Conservation (phyloP, 1,140 invertebrate genomes). For the Microvelia longipes region DNA sequence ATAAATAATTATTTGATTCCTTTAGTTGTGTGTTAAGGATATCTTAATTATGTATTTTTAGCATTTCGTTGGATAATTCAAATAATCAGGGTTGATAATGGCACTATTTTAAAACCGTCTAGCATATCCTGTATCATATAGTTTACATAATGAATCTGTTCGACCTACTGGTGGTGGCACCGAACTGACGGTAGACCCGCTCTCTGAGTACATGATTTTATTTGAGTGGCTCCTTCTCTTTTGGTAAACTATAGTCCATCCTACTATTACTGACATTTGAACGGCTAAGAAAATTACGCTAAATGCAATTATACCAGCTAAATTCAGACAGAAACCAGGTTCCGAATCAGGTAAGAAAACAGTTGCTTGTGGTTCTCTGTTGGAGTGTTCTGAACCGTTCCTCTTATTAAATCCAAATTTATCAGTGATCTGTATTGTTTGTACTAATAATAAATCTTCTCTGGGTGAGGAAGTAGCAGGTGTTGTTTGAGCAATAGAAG, state of each 20-base stretch:
- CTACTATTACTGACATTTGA: constrained; percentile 63
- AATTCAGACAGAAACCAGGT: constrained; percentile 53
- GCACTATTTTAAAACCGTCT: constrained; percentile 60
- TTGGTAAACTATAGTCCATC: constrained; percentile 71
- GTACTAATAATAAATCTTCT: constrained; percentile 71
- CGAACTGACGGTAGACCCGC: constrained; percentile 27
- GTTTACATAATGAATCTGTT: constrained; percentile 64
- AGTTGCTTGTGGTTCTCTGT: constrained; percentile 32
- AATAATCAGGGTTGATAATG: constrained; percentile 12
- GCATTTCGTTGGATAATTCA: too few species aligned
- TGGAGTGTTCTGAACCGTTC: constrained; percentile 26
- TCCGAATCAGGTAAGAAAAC: constrained; percentile 39
- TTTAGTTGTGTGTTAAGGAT: too few species aligned
- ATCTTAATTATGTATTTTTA: too few species aligned
- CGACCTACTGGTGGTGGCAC: constrained; percentile 40
- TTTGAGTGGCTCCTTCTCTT: constrained; percentile 34
- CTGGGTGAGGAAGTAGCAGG: constrained; percentile 31
- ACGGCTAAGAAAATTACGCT: constrained; percentile 66
- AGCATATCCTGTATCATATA: constrained; percentile 69
- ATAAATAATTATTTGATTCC: too few species aligned
- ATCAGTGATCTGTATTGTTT: constrained; percentile 82
- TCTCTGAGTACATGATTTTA: constrained; percentile 22
- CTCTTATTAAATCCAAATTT: constrained; percentile 65
- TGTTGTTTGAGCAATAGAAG: constrained; percentile 17
- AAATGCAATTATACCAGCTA: constrained; percentile 54